phyloP scores from a whole-genome alignment of 2,113 vertebrate species.

The Calonectris borealis region DNA sequence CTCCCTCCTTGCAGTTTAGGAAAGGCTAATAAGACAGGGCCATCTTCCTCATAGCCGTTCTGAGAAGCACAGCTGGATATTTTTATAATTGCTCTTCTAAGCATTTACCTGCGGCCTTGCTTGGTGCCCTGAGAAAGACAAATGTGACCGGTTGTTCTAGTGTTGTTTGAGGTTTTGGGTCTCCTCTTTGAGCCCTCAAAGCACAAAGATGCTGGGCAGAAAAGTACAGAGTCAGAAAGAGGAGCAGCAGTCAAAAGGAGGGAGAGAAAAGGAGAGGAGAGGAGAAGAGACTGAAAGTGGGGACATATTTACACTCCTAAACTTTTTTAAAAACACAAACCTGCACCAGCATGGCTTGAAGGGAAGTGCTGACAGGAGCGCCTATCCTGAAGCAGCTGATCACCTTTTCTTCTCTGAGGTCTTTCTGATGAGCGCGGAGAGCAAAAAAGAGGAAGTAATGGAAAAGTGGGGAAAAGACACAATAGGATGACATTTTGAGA shows the following conservation, averaged over 20 bases:
- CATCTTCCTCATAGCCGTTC: neutral
- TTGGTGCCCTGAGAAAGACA: neutral
- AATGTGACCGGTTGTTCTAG: neutral
- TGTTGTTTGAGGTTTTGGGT: neutral
- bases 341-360: neutral
- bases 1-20: neutral
- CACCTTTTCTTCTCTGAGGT: neutral
- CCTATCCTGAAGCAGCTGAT: neutral
- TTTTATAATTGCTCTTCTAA: neutral
- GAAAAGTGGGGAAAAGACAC: neutral
- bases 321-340: neutral
- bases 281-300: neutral
- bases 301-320: neutral
- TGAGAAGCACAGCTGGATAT: neutral
- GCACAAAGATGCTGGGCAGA: neutral
- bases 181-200: neutral
- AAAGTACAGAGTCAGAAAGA: neutral
- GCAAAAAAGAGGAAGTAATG: neutral
- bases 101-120: neutral
- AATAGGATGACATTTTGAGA: neutral
- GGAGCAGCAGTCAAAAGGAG: neutral
- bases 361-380: neutral
- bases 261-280: neutral
- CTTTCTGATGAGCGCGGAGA: neutral
- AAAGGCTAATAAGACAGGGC: neutral